Base-by-base conservation (phyloP, 2,888 invertebrate genomes). In the Apamea anceps region DNA sequence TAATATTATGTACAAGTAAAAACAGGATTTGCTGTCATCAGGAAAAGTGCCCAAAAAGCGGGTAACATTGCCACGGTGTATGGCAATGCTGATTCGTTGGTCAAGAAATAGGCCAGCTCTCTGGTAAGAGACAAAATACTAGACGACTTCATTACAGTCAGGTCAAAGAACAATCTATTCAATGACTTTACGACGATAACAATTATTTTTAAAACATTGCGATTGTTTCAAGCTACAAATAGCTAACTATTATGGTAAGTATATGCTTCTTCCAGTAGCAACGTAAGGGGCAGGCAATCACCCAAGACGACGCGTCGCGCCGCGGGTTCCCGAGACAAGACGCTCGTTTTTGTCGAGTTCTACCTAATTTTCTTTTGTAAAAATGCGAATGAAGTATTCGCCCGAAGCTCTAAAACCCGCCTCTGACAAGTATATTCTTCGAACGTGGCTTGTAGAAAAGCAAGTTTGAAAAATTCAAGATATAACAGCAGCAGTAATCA, bases 341-440 rank as follows among this genome's bases (percentile, higher is more conserved):
- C 21, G 62, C 57, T 80, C 62, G 37, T n/a, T 80, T 80, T 80
- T 76, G 74, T 73, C 25, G 32, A 77, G 65, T 66, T 77, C 32
- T 68, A 37, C 21, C 74, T 75, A 74, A 80, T 81, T 77, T 81
- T 77, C 77, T 68, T 80, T 63, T 67, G 76, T 68, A 62, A 84
- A 71, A 57, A 82, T 42, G 45, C 15, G 42, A 45, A 37, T 37
- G 62, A 68, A n/a, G 37, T 67, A 42, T 42, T 32, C 54, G 45
- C 72, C 67, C n/a, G 65, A 68, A 72, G 77, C 51, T 75, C 8
- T 45, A 25, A 78, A 65, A 57, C 42, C 25, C 48, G 12, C 37
- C 37, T 25, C 67, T 21, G 25, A 6, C 7, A 72, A 62, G 54
- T 62, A 62, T 10, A 71, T 62, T 54, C 25, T 28, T 37, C n/a